Base-by-base conservation (phyloP, 2,797 vertebrate genomes). In the Benthosema pterotum region DNA sequence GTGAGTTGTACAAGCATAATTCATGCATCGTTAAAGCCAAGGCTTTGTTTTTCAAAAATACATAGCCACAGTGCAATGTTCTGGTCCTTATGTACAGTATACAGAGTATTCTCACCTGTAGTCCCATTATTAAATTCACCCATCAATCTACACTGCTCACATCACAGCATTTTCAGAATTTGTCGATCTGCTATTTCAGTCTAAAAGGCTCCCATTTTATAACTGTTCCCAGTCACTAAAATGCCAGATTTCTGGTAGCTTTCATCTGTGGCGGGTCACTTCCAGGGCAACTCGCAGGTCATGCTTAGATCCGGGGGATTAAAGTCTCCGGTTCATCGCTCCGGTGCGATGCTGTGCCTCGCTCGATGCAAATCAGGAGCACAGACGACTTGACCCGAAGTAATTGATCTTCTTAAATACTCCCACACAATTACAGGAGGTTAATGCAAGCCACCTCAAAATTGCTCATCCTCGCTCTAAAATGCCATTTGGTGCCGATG, bases 371-470 rank as follows among this genome's bases (percentile, higher is more conserved):
- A 69, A 76, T 83, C 45, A 56, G 64, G 72, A 65, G 60, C 66
- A 80, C 65, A 42, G 81, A 73, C 61, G 77, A 78, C 74, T 45
- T 51, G 74, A 58, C 63, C 11, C 63, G 59, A 52, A 79, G 71
- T 83, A 87, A 88, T 75, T 87, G 81, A 90, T 86, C 85, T 80
- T 75, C 77, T 83, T 87, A 85, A 85, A 74, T 75, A 79, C 83
- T 84, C 83, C 82, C 71, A 84, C 84, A 88, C 83, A 85, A 82
- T 89, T 89, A 90, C 73, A 79, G 67, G 53, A 83, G 83, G 82
- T 90, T 87, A 90, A 89, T 85, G 77, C 63, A 70, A 83, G 69
- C 73, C 75, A 83, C 74, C 69, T 77, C 67, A 63, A 64, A 11
- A 74, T 63, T 68, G 74, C 77, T 79, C 74, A 67, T 82, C 70